These are phyloP conservation scores for Ditylenchus weischeri DNA, from an alignment of 2,888 invertebrate genomes.

Conservation along the genomic window DNA sequence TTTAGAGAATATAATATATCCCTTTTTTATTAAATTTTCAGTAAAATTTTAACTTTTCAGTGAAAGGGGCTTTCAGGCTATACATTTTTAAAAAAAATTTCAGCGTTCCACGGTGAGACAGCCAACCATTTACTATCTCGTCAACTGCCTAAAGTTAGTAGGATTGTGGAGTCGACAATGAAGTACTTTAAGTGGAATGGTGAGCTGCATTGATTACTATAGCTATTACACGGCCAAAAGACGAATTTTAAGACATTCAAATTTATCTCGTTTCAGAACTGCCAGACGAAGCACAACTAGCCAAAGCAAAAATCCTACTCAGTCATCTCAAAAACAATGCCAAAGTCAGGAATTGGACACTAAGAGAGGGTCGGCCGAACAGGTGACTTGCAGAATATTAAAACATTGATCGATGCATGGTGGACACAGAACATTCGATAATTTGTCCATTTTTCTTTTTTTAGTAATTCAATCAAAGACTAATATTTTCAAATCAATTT, in stretches of 20 bases:
- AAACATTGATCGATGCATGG: no score
- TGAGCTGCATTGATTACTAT: slow-evolving; percentile 27
- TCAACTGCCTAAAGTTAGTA: slow-evolving; percentile 52
- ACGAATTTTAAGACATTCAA: neutral
- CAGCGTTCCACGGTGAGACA: slow-evolving; percentile 55
- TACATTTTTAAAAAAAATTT: no score
- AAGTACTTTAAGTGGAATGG: slow-evolving; percentile 8
- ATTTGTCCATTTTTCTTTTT: no score
- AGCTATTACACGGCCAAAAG: neutral
- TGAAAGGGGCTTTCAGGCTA: no score
- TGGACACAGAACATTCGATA: no score
- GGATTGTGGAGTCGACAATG: slow-evolving; percentile 15
- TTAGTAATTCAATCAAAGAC: no score
- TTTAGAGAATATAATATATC: no score
- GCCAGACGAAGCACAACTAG: slow-evolving; percentile 50
- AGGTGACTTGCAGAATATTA: slow-evolving; percentile 30
- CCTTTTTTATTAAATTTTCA: no score
- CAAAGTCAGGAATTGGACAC: slow-evolving; percentile 58
- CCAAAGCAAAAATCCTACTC: slow-evolving; percentile 49
- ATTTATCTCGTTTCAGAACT: slow-evolving; percentile 20
- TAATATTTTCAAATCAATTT: no score
- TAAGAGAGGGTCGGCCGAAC: slow-evolving; percentile 56
- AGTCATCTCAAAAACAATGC: slow-evolving; percentile 58
- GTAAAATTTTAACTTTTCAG: no score
- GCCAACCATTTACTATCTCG: slow-evolving; percentile 53